Evolutionary conservation across 2,113 vertebrate genomes (phyloP).

Genomic region (Myotis brandtii): DNA sequence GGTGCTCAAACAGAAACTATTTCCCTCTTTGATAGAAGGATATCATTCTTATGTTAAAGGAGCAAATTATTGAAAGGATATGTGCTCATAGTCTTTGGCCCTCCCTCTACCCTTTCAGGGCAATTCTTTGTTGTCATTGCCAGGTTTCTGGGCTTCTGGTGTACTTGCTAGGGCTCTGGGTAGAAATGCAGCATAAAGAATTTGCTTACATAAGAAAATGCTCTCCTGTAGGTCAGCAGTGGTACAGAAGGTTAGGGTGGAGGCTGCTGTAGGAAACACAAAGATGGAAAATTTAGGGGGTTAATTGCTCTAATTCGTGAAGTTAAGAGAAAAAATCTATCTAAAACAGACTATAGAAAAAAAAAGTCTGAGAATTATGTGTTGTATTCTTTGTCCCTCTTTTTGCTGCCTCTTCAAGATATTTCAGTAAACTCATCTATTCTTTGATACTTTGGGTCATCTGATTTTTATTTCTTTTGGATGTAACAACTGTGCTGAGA

Average conservation of each 20-base stretch:
- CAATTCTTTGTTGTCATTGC: background rate
- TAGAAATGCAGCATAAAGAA: background rate
- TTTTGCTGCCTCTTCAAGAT: slow-evolving; percentile 27
- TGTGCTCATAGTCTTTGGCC: background rate
- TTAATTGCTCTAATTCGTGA: background rate
- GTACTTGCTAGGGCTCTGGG: background rate
- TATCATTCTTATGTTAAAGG: background rate
- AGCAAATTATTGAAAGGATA: background rate
- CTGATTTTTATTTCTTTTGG: slow-evolving; percentile 14
- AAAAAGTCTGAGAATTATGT: background rate
- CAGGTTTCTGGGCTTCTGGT: background rate
- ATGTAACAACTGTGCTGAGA: background rate
- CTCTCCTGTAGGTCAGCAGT: background rate
- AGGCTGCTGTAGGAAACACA: background rate
- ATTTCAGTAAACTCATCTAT: slow-evolving; percentile 11
- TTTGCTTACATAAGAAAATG: background rate
- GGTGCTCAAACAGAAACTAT: background rate
- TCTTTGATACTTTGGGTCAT: slow-evolving; percentile 12
- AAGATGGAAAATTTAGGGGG: background rate
- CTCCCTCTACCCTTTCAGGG: background rate
- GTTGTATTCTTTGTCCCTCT: background rate
- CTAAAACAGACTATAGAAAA: background rate
- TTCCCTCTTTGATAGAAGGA: background rate
- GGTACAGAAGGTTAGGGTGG: background rate
- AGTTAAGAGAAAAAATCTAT: slow-evolving; percentile 40